These are phyloP conservation scores for Halesus radiatus DNA, from an alignment of 1,140 invertebrate species.

Conservation along the genomic window DNA sequence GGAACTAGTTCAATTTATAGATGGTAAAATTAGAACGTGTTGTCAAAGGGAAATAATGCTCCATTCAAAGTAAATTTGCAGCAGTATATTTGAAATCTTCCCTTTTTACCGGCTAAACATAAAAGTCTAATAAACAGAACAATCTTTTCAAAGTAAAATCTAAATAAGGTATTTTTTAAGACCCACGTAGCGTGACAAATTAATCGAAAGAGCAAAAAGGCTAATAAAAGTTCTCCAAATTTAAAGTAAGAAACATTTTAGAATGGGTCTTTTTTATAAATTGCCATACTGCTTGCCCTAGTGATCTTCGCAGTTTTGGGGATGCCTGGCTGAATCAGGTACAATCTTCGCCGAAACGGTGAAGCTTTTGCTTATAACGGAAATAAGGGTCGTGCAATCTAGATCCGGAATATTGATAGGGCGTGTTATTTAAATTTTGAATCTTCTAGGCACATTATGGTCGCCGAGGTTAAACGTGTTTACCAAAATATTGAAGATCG, in stretches of 20 bases:
- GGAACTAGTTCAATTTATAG: slow-evolving; percentile 5
- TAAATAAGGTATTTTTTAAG: neutral
- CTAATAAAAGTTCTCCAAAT: neutral
- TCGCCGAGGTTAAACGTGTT: slow-evolving; percentile 21
- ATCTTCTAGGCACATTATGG: slow-evolving; percentile 31
- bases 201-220: neutral
- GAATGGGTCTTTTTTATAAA: neutral
- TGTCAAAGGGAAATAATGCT: too few species aligned
- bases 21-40: neutral
- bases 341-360: slow-evolving; percentile 29
- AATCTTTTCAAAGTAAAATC: neutral
- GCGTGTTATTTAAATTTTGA: slow-evolving; percentile 41
- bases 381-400: slow-evolving; percentile 36
- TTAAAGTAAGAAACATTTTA: neutral
- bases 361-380: slow-evolving; percentile 41
- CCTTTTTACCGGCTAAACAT: neutral
- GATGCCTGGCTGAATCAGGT: slow-evolving; percentile 27
- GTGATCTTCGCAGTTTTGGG: neutral
- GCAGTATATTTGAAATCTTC: neutral
- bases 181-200: neutral
- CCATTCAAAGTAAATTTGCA: too few species aligned
- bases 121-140: neutral
- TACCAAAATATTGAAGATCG: slow-evolving; percentile 18
- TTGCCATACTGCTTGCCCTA: neutral
- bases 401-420: slow-evolving; percentile 43